A percentile compares a stretch with the other conserved stretches of the same genome.
Evolutionary conservation across 2,113 vertebrate genomes (phyloP).

Genomic region (Pica pica): DNA sequence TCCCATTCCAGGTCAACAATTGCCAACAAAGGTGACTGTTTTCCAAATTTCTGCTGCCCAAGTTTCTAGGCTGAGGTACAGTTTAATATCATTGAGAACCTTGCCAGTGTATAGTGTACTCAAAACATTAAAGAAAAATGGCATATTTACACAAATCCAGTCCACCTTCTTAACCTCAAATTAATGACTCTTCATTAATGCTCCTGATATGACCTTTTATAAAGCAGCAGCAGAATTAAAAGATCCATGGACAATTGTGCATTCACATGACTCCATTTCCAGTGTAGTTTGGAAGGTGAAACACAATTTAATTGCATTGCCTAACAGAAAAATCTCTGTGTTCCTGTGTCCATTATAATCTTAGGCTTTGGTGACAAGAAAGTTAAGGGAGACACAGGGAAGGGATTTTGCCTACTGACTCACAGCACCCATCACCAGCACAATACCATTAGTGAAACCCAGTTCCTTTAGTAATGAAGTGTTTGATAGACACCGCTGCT

Average conservation of each 20-base stretch:
- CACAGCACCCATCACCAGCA: conserved; percentile 7
- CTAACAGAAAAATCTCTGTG: not conserved
- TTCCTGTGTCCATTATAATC: not conserved
- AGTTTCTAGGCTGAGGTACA: not conserved
- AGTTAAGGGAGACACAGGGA: not conserved
- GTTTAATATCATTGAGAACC: not conserved
- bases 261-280: not conserved
- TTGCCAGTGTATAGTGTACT: not conserved
- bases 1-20: not conserved
- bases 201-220: not conserved
- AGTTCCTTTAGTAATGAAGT: conserved; percentile 39
- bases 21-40: not conserved
- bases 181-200: not conserved
- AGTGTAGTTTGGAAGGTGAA: not conserved
- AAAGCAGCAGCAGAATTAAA: not conserved
- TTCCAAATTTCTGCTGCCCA: not conserved
- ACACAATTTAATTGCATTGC: conserved; percentile 12
- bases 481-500: not conserved
- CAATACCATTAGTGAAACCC: conserved; percentile 23
- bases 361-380: conserved; percentile 18
- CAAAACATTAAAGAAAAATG: not conserved
- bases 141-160: not conserved
- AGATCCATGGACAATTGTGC: not conserved
- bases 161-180: not conserved
- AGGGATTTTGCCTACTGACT: conserved; percentile 17